These are phyloP conservation scores for Apocheima hispidaria DNA, from an alignment of 2,888 invertebrate genomes.

Conservation along the genomic window DNA sequence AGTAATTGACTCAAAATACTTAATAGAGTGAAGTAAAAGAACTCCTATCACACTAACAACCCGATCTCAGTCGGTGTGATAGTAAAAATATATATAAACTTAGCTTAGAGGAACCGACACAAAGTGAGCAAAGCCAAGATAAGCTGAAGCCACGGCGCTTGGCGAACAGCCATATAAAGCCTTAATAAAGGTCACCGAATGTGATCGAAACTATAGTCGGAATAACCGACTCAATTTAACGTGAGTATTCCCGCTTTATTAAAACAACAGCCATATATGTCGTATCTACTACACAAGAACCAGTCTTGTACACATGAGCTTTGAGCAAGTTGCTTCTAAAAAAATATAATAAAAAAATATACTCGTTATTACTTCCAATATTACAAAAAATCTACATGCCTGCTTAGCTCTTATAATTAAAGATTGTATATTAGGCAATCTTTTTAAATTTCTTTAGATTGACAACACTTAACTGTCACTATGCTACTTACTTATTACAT, in stretches of 20 bases:
- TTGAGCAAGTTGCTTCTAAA: not conserved
- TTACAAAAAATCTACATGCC: no score
- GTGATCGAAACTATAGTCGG: no score
- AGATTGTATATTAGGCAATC: no score
- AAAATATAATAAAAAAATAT: not conserved
- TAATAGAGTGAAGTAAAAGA: not conserved
- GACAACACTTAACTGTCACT: no score
- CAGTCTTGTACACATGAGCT: not conserved
- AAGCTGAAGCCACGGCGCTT: slow-evolving; percentile 49
- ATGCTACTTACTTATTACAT: no score
- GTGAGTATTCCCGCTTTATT: no score
- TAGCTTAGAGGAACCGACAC: slow-evolving; percentile 34
- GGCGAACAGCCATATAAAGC: slow-evolving; percentile 44
- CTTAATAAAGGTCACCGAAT: no score
- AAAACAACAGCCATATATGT: no score
- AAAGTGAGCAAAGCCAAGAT: slow-evolving; percentile 47
- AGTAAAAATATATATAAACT: slow-evolving; percentile 35
- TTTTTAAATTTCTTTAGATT: no score
- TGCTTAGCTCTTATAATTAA: no score
- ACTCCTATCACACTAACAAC: slow-evolving; percentile 21
- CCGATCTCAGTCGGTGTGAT: slow-evolving; percentile 20
- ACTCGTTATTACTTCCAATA: no score
- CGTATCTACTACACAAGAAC: slow-evolving; percentile 3
- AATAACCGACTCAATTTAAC: no score
- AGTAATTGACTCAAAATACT: not conserved